Conservation (phyloP, 2,113 vertebrate species). For the Lathamus discolor region DNA sequence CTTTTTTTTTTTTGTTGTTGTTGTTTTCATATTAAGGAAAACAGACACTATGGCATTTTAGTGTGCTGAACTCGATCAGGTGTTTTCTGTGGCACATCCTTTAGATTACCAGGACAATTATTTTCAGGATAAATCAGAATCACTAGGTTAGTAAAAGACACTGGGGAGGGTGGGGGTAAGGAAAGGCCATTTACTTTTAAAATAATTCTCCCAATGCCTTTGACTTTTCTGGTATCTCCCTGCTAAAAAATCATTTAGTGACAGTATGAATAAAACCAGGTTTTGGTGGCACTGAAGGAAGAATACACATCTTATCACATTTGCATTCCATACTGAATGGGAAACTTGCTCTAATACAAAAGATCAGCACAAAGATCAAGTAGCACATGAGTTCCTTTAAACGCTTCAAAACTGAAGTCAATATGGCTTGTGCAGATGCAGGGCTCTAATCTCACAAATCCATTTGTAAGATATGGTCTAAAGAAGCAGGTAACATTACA, state of each 20-base stretch:
- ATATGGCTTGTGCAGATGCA: neutral
- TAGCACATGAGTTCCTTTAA: neutral
- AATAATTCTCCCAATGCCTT: neutral
- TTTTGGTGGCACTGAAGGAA: neutral
- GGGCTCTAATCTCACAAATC: neutral
- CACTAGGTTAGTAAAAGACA: neutral
- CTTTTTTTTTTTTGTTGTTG: neutral
- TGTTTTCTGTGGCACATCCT: neutral
- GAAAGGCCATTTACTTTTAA: constrained; percentile 5
- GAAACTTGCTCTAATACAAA: neutral
- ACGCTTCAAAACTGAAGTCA: neutral
- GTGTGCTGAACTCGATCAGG: neutral
- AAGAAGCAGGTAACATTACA: neutral
- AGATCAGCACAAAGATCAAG: neutral
- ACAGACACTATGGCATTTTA: neutral
- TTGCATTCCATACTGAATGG: neutral
- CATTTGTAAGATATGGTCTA: neutral
- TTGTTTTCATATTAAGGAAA: neutral
- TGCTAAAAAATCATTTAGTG: neutral
- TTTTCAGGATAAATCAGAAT: neutral
- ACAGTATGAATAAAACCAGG: neutral
- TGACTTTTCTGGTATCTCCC: neutral
- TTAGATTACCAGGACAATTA: neutral
- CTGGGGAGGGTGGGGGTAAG: neutral
- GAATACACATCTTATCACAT: neutral